Base-by-base conservation (phyloP, 2,888 invertebrate genomes). In the Crocallis elinguaria region DNA sequence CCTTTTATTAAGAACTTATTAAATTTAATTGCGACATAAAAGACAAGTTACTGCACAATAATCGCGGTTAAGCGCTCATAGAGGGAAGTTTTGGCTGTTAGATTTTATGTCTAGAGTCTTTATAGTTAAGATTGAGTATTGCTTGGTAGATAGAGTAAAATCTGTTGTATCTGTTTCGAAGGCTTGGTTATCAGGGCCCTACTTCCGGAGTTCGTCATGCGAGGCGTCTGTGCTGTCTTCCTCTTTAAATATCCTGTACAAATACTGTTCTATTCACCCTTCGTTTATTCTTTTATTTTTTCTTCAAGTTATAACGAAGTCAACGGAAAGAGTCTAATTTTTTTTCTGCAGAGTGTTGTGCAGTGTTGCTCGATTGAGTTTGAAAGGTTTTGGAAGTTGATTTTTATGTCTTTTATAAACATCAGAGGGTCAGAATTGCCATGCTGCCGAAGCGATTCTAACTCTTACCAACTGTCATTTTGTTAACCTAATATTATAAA, bases 211-310 rank as follows among this genome's bases (percentile, higher is more conserved):
- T 68, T 67, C 58, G 61, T 66, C 65, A 61, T 53, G 50, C 51
- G 39, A 60, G 57, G 57, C 62, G 64, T 64, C 67, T 71, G 69
- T 69, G 62, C 55, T 51, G 54, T 54, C 62, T 64, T 66, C 64
- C 66, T 73, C 66, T 62, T 62, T 62, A 67, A 67, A 75, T 68
- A 70, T 69, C 69, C 62, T 64, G 60, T 42, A 57, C 59, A 69
- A 73, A 71, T 64, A 69, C 49, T 37, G 42, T 42, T 35, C 14
- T 17, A 27, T 62, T 54, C 36, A 49, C 42, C 33, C 45, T 53
- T 52, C 45, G 46, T 57, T 57, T 49, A 23, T 41, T 49, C 32
- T 27, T 35, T 56, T 49, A 32, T 48, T 36, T 35, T 19, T 45
- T 14, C 25, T 25, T 37, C 3, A 12, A 25, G 14, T 12, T 29